Percentiles rank a stretch among this genome's conserved stretches.
Evolutionary conservation across 30 jellyfish, hydroid and myxozoan species (phyloP).

Genomic region (Cassiopea andromeda): DNA sequence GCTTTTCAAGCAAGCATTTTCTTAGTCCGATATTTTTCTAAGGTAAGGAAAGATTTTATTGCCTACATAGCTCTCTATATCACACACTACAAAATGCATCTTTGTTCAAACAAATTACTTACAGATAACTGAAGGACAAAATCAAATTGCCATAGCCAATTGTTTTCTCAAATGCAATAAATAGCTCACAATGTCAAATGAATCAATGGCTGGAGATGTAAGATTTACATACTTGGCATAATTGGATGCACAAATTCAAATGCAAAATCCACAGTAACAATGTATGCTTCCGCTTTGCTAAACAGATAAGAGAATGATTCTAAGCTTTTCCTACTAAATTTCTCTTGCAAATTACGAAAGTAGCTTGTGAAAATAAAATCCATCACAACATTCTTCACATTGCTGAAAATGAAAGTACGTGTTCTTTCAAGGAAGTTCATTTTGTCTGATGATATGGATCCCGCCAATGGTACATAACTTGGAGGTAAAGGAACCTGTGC

Average conservation of each 20-base stretch:
- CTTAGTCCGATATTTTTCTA: neutral
- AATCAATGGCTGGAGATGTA: too few relatives aligned
- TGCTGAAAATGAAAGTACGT: neutral
- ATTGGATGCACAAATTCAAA: constrained; percentile 40
- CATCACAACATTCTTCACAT: too few relatives aligned
- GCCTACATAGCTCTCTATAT: too few relatives aligned
- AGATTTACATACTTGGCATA: constrained; percentile 24
- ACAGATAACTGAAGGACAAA: too few relatives aligned
- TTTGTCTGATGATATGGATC: neutral
- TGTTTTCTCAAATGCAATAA: too few relatives aligned
- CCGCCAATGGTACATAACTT: constrained; percentile 39
- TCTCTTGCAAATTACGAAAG: neutral
- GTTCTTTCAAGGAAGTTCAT: constrained; percentile 44
- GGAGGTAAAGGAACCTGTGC: constrained; percentile 49
- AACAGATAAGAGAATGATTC: constrained; percentile 3
- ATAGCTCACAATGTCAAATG: too few relatives aligned
- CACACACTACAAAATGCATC: too few relatives aligned
- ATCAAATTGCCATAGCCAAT: too few relatives aligned
- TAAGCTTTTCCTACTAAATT: neutral
- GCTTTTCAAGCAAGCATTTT: too few relatives aligned
- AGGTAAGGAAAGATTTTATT: neutral
- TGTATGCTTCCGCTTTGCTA: constrained; percentile 18
- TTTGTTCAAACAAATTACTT: too few relatives aligned
- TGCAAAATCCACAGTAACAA: constrained; percentile 43
- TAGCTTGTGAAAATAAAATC: neutral